Base-by-base conservation (phyloP, 2,797 vertebrate genomes). In the Anas capensis region DNA sequence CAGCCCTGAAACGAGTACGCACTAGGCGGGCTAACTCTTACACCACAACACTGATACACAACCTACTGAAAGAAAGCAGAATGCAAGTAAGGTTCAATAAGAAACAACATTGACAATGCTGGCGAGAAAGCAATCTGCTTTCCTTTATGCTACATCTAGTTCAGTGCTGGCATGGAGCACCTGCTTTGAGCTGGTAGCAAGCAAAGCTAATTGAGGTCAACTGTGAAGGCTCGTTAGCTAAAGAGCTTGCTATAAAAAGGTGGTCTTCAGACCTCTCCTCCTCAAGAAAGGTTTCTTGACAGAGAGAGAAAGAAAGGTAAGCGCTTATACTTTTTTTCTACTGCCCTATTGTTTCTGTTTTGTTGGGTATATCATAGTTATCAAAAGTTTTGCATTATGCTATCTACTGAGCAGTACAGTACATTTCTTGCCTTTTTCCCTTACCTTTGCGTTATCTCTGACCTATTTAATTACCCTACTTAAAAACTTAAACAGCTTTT, bases 311-410 rank as follows among this genome's bases (percentile, higher is more conserved):
- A 90, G 7, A 44, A 11, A 90, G 62, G 80, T 49, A 93, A 82
- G 77, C 3, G 14, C 7, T 51, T 8, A 2, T 0, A 7, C 8
- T 3, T 78, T 75, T 3, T 2, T 4, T 42, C 26, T 44, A 1
- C 10, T 79, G 2, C 4, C 53, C 14, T 54, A 18, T 5, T 58
- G 58, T 5, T 58, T 70, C 18, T 24, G 5, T 40, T 68, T 48
- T 89, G 24, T 31, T 61, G 8, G 5, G 18, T 64, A 18, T 5
- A 36, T 9, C 1, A 3, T 11, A 42, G 40, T 27, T 70, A 15
- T 9, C 4, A 26, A 51, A 49, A 83, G 16, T 16, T 85, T 70
- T 57, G 31, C 21, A 15, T 53, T 5, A 54, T 34, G 34, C 5
- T 92, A 20, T 20, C 26, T 46, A 7, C 8, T 18, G 10, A 79